These are phyloP conservation scores for Aquatica leii DNA, from an alignment of 2,888 invertebrate species.

Conservation along the genomic window DNA sequence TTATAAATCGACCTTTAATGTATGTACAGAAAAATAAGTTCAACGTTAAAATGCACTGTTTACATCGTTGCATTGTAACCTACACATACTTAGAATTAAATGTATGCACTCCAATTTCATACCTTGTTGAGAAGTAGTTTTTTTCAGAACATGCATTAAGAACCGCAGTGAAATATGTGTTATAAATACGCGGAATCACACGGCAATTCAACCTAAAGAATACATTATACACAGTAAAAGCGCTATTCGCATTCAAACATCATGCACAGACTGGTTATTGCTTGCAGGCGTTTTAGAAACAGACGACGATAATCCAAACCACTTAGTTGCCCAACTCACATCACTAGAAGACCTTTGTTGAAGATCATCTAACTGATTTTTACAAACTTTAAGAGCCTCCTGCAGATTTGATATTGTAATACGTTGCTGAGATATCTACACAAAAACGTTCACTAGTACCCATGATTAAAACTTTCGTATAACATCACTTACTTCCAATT, in stretches of 20 bases:
- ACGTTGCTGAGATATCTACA: constrained; percentile 55
- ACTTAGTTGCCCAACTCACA: constrained; percentile 58
- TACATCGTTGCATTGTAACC: no score
- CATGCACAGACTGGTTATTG: constrained; percentile 54
- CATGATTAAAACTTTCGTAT: not conserved
- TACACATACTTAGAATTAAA: no score
- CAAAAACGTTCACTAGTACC: constrained; percentile 1
- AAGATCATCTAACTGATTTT: constrained; percentile 54
- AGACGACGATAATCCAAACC: constrained; percentile 51
- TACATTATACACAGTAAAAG: no score
- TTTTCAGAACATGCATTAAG: no score
- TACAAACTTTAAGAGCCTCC: constrained; percentile 54
- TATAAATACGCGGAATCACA: no score
- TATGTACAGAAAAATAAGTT: no score
- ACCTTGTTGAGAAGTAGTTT: no score
- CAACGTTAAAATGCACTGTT: no score
- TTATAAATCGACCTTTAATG: no score
- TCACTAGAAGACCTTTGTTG: constrained; percentile 52
- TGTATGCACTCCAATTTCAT: no score
- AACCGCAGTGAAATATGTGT: no score
- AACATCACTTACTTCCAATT: not conserved
- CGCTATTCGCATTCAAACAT: constrained; percentile 49
- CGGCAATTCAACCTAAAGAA: no score
- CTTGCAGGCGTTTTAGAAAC: constrained; percentile 37
- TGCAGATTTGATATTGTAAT: constrained; percentile 55